These are phyloP conservation scores for Lepisosteus oculatus DNA, from an alignment of 2,113 vertebrate genomes.

Conservation along the genomic window DNA sequence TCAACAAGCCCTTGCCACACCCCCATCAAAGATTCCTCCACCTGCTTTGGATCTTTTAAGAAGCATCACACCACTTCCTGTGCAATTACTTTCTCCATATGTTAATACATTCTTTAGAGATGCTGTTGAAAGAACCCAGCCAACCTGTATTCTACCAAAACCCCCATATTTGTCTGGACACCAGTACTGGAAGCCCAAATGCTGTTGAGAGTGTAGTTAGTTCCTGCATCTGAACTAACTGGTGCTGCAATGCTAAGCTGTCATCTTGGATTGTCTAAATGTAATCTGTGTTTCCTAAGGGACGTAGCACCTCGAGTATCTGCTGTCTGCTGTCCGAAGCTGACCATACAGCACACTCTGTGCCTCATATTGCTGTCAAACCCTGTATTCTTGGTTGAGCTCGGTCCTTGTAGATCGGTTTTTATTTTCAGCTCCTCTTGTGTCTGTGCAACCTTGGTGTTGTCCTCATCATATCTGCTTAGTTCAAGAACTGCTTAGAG, in stretches of 20 bases:
- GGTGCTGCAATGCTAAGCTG: background rate
- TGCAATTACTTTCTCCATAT: background rate
- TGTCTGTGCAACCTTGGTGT: too few species aligned
- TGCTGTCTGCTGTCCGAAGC: too few species aligned
- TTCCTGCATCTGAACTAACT: background rate
- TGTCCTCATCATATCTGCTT: too few species aligned
- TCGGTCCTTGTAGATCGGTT: too few species aligned
- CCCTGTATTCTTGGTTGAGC: too few species aligned
- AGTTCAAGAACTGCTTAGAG: too few species aligned
- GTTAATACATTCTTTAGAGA: background rate
- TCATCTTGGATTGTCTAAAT: background rate
- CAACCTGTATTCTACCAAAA: background rate
- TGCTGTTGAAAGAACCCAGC: conserved; percentile 6
- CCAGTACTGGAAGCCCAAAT: conserved; percentile 5
- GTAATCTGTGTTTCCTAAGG: too few species aligned
- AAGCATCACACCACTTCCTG: background rate
- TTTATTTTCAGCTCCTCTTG: too few species aligned
- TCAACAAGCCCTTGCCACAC: background rate
- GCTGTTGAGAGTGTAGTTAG: background rate
- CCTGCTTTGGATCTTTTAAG: conserved; percentile 19
- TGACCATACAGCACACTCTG: too few species aligned
- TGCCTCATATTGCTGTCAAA: too few species aligned
- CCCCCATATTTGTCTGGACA: background rate
- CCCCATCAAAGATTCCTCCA: background rate
- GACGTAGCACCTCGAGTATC: too few species aligned